Conservation (phyloP, 2,113 vertebrate genomes). For the Neodon shergylaensis region DNA sequence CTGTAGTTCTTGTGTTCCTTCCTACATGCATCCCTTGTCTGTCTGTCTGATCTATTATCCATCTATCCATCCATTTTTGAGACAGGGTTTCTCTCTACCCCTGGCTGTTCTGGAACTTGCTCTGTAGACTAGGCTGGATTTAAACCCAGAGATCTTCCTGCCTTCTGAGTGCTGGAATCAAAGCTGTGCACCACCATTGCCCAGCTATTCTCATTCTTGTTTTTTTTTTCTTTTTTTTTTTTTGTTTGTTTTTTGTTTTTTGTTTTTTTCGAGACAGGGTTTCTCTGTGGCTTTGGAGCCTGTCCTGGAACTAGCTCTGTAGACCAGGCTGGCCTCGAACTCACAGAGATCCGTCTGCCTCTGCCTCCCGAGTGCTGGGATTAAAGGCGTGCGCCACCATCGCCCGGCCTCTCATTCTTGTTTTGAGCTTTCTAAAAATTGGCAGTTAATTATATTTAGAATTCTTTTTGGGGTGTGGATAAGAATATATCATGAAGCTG, state of each 20-base stretch:
- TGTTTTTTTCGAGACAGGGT: too few relatives aligned
- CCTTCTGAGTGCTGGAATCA: neutral
- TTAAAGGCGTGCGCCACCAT: neutral
- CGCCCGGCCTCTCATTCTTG: neutral
- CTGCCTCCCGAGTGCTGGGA: neutral
- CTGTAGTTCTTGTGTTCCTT: neutral
- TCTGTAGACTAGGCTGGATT: neutral
- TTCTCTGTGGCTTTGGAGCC: too few relatives aligned
- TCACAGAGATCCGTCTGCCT: too few relatives aligned
- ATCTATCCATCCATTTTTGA: neutral
- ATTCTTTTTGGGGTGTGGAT: neutral
- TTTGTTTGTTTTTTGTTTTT: too few relatives aligned
- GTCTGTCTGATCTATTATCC: neutral
- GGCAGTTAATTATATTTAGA: slow-evolving; percentile 12
- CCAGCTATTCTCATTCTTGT: neutral
- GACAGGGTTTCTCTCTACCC: neutral
- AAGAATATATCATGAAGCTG: neutral
- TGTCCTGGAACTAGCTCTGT: too few relatives aligned
- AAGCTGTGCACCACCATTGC: neutral
- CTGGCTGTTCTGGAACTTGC: neutral
- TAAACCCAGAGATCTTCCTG: neutral
- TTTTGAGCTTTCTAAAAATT: slow-evolving; percentile 12
- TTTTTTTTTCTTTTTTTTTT: too few relatives aligned
- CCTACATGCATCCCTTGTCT: neutral
- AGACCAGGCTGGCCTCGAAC: too few relatives aligned